A percentile compares a stretch with the other conserved stretches of the same genome.
phyloP scores from a whole-genome alignment of 1,140 invertebrate genomes.

The Phortica variegata region DNA sequence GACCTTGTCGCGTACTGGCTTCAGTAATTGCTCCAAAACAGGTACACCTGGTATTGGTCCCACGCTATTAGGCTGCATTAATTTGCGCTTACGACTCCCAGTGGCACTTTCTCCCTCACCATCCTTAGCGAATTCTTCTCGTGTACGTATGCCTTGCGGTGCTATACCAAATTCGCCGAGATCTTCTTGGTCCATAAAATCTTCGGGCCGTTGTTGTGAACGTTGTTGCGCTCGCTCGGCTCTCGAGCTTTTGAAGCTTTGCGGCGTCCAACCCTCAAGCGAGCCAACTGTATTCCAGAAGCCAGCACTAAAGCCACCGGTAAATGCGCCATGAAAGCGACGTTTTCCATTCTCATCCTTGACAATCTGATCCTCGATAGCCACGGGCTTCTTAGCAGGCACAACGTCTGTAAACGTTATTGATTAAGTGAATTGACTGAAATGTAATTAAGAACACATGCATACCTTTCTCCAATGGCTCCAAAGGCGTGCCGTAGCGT shows the following conservation, averaged over 20 bases:
- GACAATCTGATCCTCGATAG: conserved; percentile 87
- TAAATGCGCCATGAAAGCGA: conserved; percentile 98
- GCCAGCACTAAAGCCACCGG: conserved; percentile 97
- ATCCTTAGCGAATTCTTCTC: conserved; percentile 67
- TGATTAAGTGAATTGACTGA: background rate
- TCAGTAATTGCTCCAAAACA: conserved; percentile 75
- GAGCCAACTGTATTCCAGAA: conserved; percentile 97
- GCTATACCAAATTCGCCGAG: conserved; percentile 94
- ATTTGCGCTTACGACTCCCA: conserved; percentile 52
- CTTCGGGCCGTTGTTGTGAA: conserved; percentile 72
- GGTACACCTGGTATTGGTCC: conserved; percentile 78
- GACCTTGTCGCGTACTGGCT: conserved; percentile 81
- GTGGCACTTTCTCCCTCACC: conserved; percentile 58
- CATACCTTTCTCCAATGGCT: conserved; percentile 77
- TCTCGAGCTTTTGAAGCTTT: conserved; percentile 88
- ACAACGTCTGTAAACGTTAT: conserved; percentile 66
- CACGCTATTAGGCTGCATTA: conserved; percentile 57
- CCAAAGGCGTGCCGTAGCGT: conserved; percentile 73
- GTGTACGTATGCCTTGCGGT: conserved; percentile 77
- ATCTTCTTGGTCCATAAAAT: conserved; percentile 99
- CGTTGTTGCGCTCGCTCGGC: conserved; percentile 63
- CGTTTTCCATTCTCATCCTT: conserved; percentile 86
- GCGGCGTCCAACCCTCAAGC: conserved; percentile 92
- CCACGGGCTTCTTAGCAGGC: conserved; percentile 76
- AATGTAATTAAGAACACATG: background rate